Evolutionary conservation across 2,888 invertebrate species (phyloP).

Genomic region (Synanthedon vespiformis): DNA sequence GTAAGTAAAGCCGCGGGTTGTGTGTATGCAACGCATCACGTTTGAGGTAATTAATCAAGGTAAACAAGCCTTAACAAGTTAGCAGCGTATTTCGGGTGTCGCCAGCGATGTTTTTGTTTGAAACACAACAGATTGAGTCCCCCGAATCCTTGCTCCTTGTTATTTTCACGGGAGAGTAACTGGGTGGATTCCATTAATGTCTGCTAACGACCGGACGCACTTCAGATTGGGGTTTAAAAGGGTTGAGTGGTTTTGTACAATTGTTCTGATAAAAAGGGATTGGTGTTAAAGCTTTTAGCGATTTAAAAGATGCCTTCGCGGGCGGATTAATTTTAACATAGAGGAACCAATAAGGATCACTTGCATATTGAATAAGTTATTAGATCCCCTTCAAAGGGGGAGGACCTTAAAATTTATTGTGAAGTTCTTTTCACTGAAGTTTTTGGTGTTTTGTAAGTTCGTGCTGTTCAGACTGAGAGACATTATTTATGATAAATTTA

Average conservation of each 20-base stretch:
- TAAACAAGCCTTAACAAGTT: slow-evolving; percentile 8
- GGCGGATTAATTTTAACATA: slow-evolving; percentile 37
- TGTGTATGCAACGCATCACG: not conserved
- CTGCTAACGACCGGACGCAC: slow-evolving; percentile 68
- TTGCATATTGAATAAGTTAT: not conserved
- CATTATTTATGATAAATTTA: no score
- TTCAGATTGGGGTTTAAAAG: slow-evolving; percentile 67
- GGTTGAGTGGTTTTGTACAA: slow-evolving; percentile 70
- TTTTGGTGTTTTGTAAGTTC: no score
- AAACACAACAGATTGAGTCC: slow-evolving; percentile 1
- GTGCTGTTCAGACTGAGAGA: no score
- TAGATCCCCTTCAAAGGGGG: not conserved
- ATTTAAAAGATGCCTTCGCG: slow-evolving; percentile 58
- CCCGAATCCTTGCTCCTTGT: slow-evolving; percentile 30
- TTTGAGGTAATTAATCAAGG: slow-evolving; percentile 1
- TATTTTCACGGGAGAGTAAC: slow-evolving; percentile 62
- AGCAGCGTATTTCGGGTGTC: slow-evolving; percentile 16
- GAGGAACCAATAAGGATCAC: slow-evolving; percentile 32
- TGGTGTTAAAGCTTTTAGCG: slow-evolving; percentile 61
- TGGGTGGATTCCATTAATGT: slow-evolving; percentile 66
- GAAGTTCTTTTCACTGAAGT: no score
- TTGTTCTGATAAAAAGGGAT: slow-evolving; percentile 63
- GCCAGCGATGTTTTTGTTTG: slow-evolving; percentile 25
- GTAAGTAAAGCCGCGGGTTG: no score
- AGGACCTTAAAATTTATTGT: no score